These are phyloP conservation scores for Drosophila pallidifrons DNA, from an alignment of 1,140 invertebrate genomes.

Conservation along the genomic window DNA sequence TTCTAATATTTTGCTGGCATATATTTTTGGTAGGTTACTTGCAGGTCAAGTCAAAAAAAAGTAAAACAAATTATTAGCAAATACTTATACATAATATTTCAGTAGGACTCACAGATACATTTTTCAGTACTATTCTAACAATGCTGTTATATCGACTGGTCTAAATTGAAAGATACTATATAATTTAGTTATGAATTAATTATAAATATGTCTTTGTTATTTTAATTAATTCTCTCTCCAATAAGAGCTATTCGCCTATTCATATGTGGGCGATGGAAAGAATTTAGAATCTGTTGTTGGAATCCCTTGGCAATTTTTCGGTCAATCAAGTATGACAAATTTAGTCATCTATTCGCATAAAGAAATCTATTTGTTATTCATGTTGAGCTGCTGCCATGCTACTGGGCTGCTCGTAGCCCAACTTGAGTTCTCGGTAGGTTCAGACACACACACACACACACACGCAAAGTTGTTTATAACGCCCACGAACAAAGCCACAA, in stretches of 20 bases:
- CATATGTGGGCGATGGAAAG: constrained; percentile 1
- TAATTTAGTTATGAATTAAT: background rate
- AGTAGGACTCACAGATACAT: too few relatives aligned
- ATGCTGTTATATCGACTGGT: too few relatives aligned
- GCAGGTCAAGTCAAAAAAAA: too few relatives aligned
- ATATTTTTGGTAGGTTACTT: too few relatives aligned
- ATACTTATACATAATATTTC: too few relatives aligned
- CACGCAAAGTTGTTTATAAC: constrained; percentile 8
- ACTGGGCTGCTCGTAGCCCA: constrained; percentile 15
- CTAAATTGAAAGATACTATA: background rate
- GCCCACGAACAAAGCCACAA: constrained; percentile 31
- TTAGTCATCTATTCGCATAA: constrained; percentile 48
- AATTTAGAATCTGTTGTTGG: constrained; percentile 3
- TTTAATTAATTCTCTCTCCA: constrained; percentile 3
- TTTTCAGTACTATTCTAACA: too few relatives aligned
- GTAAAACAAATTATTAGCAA: too few relatives aligned
- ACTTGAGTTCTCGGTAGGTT: constrained; percentile 6
- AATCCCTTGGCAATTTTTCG: constrained; percentile 39
- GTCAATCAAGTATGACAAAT: constrained; percentile 55
- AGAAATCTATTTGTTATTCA: constrained; percentile 55
- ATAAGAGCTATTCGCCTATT: constrained; percentile 30
- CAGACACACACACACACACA: constrained; percentile 1
- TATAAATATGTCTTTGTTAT: background rate
- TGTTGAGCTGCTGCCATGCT: constrained; percentile 24
- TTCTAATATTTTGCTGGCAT: too few relatives aligned